Percentiles rank a stretch among this genome's conserved stretches.
Conservation (phyloP, 2,888 invertebrate species). For the Dynastes maya region DNA sequence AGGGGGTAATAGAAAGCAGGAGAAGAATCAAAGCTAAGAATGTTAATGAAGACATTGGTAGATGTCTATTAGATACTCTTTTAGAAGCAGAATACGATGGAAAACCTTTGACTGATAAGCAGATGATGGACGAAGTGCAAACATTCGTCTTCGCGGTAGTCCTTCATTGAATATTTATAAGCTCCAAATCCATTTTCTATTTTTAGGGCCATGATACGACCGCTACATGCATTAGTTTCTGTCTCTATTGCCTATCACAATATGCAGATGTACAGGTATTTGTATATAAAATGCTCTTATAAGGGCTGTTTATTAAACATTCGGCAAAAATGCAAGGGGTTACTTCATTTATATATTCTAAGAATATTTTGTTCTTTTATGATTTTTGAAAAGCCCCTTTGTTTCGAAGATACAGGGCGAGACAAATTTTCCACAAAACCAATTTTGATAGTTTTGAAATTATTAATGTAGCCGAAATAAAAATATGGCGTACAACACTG, state of each 20-base stretch:
- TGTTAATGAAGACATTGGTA: neutral
- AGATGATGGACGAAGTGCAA: slow-evolving; percentile 11
- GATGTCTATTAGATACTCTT: neutral
- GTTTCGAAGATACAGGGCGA: too few relatives aligned
- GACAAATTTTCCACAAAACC: too few relatives aligned
- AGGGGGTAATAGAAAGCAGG: slow-evolving; percentile 73
- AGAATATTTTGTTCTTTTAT: too few relatives aligned
- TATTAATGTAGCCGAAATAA: too few relatives aligned
- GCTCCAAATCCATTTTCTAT: neutral
- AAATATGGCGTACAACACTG: too few relatives aligned
- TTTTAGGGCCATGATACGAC: neutral
- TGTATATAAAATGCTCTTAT: neutral
- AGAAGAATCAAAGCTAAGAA: slow-evolving; percentile 61
- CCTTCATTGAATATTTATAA: neutral
- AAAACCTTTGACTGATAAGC: neutral
- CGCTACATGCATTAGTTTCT: neutral
- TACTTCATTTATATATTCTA: too few relatives aligned
- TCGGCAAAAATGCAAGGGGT: too few relatives aligned
- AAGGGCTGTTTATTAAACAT: too few relatives aligned
- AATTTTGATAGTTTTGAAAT: too few relatives aligned
- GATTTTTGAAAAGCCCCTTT: too few relatives aligned
- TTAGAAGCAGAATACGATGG: neutral
- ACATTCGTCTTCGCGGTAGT: slow-evolving; percentile 28
- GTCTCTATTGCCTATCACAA: neutral
- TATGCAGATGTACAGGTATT: slow-evolving; percentile 2